Conservation (phyloP, 2,797 vertebrate genomes). For the Holocentrus rufus region DNA sequence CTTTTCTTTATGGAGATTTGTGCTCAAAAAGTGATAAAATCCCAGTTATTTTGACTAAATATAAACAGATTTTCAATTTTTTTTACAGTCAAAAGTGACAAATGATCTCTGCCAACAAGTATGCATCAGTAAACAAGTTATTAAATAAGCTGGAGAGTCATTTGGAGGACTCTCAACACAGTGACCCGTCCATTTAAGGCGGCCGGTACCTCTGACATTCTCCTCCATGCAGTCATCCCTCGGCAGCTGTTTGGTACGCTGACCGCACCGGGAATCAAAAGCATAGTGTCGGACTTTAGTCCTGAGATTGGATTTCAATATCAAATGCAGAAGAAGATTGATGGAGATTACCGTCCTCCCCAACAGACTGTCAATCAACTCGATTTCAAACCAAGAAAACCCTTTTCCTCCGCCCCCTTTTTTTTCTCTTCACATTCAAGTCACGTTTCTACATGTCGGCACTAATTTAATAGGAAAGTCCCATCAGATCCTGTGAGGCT, state of each 20-base stretch:
- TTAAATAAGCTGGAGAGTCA: slow-evolving; percentile 28
- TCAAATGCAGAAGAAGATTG: slow-evolving; percentile 37
- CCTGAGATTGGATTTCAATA: slow-evolving; percentile 56
- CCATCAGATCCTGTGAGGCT: too few relatives aligned
- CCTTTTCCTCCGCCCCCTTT: too few relatives aligned
- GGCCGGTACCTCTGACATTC: slow-evolving; percentile 52
- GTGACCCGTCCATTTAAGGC: slow-evolving; percentile 46
- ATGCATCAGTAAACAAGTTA: slow-evolving; percentile 5
- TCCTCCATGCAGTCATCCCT: slow-evolving; percentile 45
- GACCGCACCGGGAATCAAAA: slow-evolving; percentile 47
- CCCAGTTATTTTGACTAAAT: neutral
- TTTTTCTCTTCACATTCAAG: neutral
- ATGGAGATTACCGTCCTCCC: neutral
- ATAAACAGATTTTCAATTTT: neutral
- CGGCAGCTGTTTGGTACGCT: slow-evolving; percentile 64
- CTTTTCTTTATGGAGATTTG: neutral
- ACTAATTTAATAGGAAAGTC: too few relatives aligned
- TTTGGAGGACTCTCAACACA: slow-evolving; percentile 50
- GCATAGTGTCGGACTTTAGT: slow-evolving; percentile 38
- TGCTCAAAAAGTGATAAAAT: neutral
- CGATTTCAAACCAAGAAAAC: neutral
- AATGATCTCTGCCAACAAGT: neutral
- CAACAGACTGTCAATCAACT: slow-evolving; percentile 12
- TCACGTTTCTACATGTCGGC: too few relatives aligned
- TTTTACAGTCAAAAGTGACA: neutral